Evolutionary conservation across 2,888 invertebrate species (phyloP).

Genomic region (Biston stratarius): DNA sequence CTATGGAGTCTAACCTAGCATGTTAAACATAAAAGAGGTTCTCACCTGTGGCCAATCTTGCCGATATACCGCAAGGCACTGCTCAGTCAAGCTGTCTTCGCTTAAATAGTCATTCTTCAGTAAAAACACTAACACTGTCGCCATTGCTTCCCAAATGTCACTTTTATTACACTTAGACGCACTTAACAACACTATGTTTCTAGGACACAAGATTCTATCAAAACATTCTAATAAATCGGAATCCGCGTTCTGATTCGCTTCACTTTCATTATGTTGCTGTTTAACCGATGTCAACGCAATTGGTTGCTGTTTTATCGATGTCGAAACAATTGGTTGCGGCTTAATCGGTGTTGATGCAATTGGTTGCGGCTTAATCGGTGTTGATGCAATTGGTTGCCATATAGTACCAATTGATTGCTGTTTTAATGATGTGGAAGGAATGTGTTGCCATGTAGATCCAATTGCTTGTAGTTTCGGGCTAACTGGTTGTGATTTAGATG

Average conservation of each 20-base stretch:
- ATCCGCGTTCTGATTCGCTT: conserved; percentile 32
- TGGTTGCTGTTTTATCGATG: conserved; percentile 15
- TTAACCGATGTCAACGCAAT: conserved; percentile 21
- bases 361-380: not conserved
- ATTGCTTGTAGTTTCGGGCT: conserved; percentile 20
- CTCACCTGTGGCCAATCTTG: conserved; percentile 88
- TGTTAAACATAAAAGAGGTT: not conserved
- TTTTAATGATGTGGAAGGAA: not conserved
- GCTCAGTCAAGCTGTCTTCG: conserved; percentile 87
- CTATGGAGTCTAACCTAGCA: too few relatives aligned
- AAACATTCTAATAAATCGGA: conserved; percentile 62
- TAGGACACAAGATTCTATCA: conserved; percentile 71
- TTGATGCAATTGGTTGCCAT: not conserved
- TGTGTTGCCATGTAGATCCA: conserved; percentile 8
- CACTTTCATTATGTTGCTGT: conserved; percentile 16
- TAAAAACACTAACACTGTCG: conserved; percentile 76
- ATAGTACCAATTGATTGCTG: not conserved
- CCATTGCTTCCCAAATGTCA: conserved; percentile 75
- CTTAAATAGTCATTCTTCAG: conserved; percentile 85
- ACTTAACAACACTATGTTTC: conserved; percentile 72
- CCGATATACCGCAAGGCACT: conserved; percentile 89
- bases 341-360: conserved; percentile 1
- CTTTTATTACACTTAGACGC: conserved; percentile 47
- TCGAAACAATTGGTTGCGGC: conserved; percentile 17
- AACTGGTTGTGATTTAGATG: conserved; percentile 15